Conservation (phyloP, 2,113 vertebrate species). For the Urocolius indicus region DNA sequence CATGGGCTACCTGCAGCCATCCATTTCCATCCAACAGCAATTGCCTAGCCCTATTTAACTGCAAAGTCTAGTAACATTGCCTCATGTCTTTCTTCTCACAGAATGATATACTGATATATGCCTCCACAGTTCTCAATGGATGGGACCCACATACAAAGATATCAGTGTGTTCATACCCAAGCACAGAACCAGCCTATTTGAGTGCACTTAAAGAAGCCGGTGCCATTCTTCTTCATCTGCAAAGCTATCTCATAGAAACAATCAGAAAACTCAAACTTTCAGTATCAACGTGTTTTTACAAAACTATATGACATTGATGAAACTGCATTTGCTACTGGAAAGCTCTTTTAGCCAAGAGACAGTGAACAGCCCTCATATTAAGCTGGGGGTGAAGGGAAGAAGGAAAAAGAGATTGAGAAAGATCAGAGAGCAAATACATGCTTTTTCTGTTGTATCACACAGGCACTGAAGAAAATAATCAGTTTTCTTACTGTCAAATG, state of each 20-base stretch:
- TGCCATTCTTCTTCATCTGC: not conserved
- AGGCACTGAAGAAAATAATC: not conserved
- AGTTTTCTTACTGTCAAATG: not conserved
- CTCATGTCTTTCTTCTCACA: not conserved
- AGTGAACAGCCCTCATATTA: not conserved
- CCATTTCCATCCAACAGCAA: not conserved
- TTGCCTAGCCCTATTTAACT: not conserved
- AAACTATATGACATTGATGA: not conserved
- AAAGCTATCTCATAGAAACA: not conserved
- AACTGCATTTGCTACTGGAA: not conserved
- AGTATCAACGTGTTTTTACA: not conserved
- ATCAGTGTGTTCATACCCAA: not conserved
- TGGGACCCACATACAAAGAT: too few species aligned
- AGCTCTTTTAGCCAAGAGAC: not conserved
- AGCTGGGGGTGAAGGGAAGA: not conserved
- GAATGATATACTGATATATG: not conserved
- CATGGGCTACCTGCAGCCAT: not conserved
- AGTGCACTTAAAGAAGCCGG: not conserved
- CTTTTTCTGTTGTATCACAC: not conserved
- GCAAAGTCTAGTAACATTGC: not conserved
- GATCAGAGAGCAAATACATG: not conserved
- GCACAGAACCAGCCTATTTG: not conserved
- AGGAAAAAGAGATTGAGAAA: not conserved
- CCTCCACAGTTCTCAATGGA: not conserved
- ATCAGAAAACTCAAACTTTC: not conserved